Evolutionary conservation across 2,113 vertebrate species (phyloP).

Genomic region (Cyanoliseus patagonus): DNA sequence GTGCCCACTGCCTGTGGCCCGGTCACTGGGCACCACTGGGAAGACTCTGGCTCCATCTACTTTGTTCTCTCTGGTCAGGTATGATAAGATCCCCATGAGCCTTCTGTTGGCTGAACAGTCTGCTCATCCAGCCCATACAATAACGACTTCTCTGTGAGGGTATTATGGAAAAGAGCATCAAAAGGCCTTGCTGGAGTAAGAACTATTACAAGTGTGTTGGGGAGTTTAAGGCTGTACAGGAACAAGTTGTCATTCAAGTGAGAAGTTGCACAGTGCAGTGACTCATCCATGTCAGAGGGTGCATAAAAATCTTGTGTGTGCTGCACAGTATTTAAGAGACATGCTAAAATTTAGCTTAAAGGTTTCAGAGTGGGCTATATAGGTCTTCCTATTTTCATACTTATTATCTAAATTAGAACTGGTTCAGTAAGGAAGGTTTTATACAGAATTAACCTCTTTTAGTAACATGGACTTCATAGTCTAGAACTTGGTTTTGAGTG

Average conservation of each 20-base stretch:
- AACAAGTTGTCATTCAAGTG: neutral
- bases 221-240: neutral
- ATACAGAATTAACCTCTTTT: neutral
- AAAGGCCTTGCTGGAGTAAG: neutral
- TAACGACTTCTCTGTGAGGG: neutral
- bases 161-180: accelerated
- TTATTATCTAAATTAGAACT: neutral
- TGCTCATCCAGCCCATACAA: neutral
- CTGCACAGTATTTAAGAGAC: neutral
- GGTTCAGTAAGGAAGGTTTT: neutral
- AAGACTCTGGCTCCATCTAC: neutral
- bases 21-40: neutral
- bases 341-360: neutral
- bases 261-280: neutral
- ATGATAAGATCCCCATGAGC: neutral
- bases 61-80: neutral
- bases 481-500: neutral
- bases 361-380: neutral
- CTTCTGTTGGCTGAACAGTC: neutral
- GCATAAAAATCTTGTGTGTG: neutral
- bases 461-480: neutral
- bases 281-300: neutral
- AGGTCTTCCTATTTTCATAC: neutral
- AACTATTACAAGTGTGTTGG: neutral
- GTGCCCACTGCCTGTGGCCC: neutral